Base-by-base conservation (phyloP, 2,888 invertebrate genomes). In the Galerucella nymphaeae region DNA sequence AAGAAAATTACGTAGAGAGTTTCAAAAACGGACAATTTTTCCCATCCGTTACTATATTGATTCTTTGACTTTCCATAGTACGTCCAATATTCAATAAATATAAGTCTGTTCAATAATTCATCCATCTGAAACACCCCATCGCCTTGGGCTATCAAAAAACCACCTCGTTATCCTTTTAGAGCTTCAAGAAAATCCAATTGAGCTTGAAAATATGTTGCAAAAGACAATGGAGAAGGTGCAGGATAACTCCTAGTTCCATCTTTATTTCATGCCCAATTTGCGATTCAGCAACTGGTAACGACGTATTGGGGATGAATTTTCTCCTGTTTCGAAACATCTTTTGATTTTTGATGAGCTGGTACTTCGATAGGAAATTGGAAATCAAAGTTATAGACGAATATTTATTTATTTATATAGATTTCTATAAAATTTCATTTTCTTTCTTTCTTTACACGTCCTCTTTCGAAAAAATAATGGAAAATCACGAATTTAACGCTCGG, bases 261-360 rank as follows among this genome's bases (percentile, higher is more conserved):
- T 58, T 66, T 66, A 66, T 66, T 66, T 66, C 45, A 66, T 66
- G 66, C 45, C 58, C 66, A 66, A 58, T 66, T 66, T 57, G 57
- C 42, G 66, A 66, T 66, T 66, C 55, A 42, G 61, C 61, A 61
- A 61, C 42, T 18, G 41, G 59, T 16, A 61, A 41, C 61, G 61
- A 61, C 1, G 61, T 38, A 61, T 41, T 41, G n/a, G 61, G 41
- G 42, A 42, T 16, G 42, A 42, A 62, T 62, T 62, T 62, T 62
- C 61, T 62, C 42, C 16, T 62, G 61, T 42, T 42, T 41, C 41
- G 16, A 13, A 42, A 62, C 42, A 62, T 41, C 41, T 14, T 5
- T 38, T 61, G 42, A 42, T 18, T 42, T 62, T 16, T 42, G 16
- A 42, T 42, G 42, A 62, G 42, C 18, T 62, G 61, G 16, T 41